A percentile compares a stretch with the other conserved stretches of the same genome.
These are phyloP conservation scores for Spilogale gracilis DNA, from an alignment of 2,113 vertebrate species.

Conservation along the genomic window DNA sequence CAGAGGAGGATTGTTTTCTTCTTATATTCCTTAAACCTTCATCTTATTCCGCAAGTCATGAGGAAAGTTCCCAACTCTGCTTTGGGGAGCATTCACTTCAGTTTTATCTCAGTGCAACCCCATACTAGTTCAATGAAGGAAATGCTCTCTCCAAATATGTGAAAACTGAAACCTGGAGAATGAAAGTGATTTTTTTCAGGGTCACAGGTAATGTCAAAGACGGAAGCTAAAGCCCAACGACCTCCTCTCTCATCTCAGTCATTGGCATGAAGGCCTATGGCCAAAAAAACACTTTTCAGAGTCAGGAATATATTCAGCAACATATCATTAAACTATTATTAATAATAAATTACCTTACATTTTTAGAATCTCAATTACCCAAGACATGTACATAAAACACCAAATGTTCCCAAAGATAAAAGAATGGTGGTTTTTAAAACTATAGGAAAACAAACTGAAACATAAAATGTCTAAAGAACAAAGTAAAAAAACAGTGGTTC, in stretches of 20 bases:
- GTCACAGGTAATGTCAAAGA: background rate
- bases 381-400: background rate
- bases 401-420: background rate
- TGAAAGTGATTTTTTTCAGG: background rate
- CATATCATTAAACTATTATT: background rate
- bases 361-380: background rate
- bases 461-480: background rate
- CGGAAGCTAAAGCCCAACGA: background rate
- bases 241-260: background rate
- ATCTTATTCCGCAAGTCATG: background rate
- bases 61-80: background rate
- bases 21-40: background rate
- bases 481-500: background rate
- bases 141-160: background rate
- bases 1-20: background rate
- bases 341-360: background rate
- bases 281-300: constrained; percentile 17
- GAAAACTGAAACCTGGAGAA: constrained; percentile 6
- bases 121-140: background rate
- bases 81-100: background rate
- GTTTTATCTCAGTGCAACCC: constrained; percentile 9
- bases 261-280: background rate
- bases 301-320: background rate
- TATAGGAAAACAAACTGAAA: background rate
- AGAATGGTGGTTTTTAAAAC: constrained; percentile 9